These are phyloP conservation scores for Peromyscus leucopus DNA, from an alignment of 2,113 vertebrate species.

Conservation along the genomic window DNA sequence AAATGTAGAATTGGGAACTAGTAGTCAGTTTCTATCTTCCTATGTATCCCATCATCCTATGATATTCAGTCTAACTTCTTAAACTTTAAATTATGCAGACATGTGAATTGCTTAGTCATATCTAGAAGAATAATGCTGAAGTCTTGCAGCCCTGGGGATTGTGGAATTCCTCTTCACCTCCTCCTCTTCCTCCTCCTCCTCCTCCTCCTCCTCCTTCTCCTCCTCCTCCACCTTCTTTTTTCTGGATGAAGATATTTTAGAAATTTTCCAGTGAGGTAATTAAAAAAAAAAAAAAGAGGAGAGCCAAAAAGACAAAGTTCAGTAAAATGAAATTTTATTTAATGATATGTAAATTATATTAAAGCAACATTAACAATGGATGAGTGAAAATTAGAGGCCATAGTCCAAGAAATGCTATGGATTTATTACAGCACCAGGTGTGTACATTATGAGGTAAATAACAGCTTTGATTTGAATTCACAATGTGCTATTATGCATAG, in stretches of 20 bases:
- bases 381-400: background rate
- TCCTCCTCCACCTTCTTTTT: background rate
- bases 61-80: background rate
- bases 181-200: background rate
- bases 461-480: constrained; percentile 50
- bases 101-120: background rate
- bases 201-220: rapidly evolving
- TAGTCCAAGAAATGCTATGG: constrained; percentile 9
- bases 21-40: background rate
- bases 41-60: background rate
- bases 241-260: background rate
- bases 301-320: background rate
- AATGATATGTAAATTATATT: constrained; percentile 42
- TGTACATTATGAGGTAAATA: constrained; percentile 60
- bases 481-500: background rate
- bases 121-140: background rate
- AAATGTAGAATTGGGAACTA: background rate
- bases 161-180: background rate
- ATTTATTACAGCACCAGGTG: constrained; percentile 70
- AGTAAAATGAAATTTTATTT: constrained; percentile 38
- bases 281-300: background rate
- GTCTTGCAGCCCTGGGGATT: background rate
- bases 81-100: background rate
- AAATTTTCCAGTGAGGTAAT: background rate
- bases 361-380: constrained; percentile 6